Base-by-base conservation (phyloP, 2,113 vertebrate genomes). In the Myxocyprinus asiaticus region DNA sequence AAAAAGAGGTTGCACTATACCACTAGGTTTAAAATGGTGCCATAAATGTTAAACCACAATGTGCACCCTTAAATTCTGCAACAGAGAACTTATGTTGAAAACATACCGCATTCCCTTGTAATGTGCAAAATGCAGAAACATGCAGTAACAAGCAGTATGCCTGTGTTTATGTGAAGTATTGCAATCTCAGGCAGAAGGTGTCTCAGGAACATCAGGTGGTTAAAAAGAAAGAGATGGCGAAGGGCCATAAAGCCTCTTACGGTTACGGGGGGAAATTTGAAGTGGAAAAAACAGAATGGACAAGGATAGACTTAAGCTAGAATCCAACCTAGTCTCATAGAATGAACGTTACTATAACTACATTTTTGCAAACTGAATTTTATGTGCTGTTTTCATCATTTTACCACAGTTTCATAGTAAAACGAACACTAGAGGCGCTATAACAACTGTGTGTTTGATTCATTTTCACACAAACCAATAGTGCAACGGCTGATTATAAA, bases 181-280 rank as follows among this genome's bases (percentile, higher is more conserved):
- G 94, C 95, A 43, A 96, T 75, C 92, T 99, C 81, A 93, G 97
- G 75, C 92, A 51, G 89, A 95, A 91, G 64, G 98, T 99, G 0
- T 92, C 96, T 0, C 88, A 90, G 75, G 98, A 99, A 61, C 95
- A 99, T 22, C 93, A 95, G 77, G 67, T 88, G 69, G 92, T 94
- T 88, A 98, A 96, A 92, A 93, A 95, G 90, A 96, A 95, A 78
- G 96, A 98, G 42, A 64, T 94, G 88, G 93, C 94, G 14, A 17
- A 85, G 0, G 92, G 90, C 2, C 95, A 97, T 67, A 96, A 96
- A 86, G 96, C 96, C 0, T 99, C 97, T 0, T 98, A 98, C 2
- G 97, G 98, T 15, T 99, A 99, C 0, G 98, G 98, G 56, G 97
- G 98, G 3, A 95, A 94, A 82, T 99, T 98, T 75, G 97, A 97